Evolutionary conservation across 1,140 invertebrate genomes (phyloP).

Genomic region (Aplysia californica): DNA sequence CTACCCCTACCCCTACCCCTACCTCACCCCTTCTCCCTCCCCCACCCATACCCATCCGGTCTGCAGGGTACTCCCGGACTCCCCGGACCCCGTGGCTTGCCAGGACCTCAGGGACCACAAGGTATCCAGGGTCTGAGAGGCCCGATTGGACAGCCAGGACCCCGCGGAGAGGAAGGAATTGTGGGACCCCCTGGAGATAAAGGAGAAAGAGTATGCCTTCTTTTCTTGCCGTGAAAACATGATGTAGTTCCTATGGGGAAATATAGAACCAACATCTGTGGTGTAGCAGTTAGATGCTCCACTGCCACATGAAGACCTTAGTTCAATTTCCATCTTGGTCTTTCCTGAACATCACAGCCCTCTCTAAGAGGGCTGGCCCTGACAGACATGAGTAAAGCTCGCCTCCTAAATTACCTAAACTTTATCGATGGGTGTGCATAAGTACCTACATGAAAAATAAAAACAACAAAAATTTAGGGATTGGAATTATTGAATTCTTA

Average conservation of each 20-base stretch:
- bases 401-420: no score
- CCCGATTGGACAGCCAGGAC: background rate
- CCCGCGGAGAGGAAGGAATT: background rate
- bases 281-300: no score
- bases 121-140: background rate
- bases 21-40: background rate
- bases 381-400: no score
- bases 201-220: background rate
- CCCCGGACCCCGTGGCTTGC: slow-evolving; percentile 8
- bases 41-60: background rate
- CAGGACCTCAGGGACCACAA: slow-evolving; percentile 14
- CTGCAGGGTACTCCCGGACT: slow-evolving; percentile 1
- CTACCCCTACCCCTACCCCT: background rate
- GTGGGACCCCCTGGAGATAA: background rate
- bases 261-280: no score
- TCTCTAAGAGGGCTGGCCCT: no score
- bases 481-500: no score
- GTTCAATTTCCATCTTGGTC: background rate
- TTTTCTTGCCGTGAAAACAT: no score
- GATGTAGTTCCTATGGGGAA: no score
- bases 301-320: background rate
- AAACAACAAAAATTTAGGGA: no score
- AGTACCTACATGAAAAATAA: no score
- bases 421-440: no score
- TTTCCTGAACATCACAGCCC: background rate